Evolutionary conservation across 1,140 invertebrate species (phyloP), one percentile per base, ranked within the genome.

Genomic region (Hermatobates lingyangjiaoensis): DNA sequence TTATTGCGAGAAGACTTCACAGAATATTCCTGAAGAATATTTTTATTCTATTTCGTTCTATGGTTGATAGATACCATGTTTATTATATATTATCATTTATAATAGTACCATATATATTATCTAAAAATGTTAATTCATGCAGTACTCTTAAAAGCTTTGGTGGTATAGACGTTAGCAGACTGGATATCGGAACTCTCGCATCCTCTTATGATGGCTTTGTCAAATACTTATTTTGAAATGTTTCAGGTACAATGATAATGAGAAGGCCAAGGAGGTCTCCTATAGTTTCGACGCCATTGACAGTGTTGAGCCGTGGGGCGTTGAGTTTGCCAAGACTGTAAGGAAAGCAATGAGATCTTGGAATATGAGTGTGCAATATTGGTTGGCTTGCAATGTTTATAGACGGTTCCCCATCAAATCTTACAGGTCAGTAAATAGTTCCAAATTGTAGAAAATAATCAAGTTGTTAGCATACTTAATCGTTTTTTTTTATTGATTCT

Each of bases 361-460:
- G 93, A 97, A 97, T 64, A 87, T 83, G 57, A 87, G 84, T 30
- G 81, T 96, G 2, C 93, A 97, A 62, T 95, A 89, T 64, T 97
- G 93, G 92, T 74, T 97, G 57, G 89, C 87, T 10, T 75, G 78
- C 28, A 83, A 81, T 61, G 76, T 95, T 1, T 93, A 94, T 62
- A 87, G 83, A 58, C 68, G 84, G 57, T 80, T 89, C 57, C 83
- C 86, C 1, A 66, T 72, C 20, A 85, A 81, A 63, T 61, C 66
- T 38, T 68, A 79, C 10, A 74, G 74, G 75, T 78, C 61, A 65
- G 51, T 59, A 38, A 39, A 38, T 38, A 45, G 45, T 30, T 47
- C 21, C 21, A 27, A 20, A 27, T 56, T 30, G 28, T 46, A 26
- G 15, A n/a, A n/a, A n/a, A n/a, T n/a, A n/a, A n/a, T n/a, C n/a